These are phyloP conservation scores for Gerris lacustris DNA, from an alignment of 2,888 invertebrate genomes.

Conservation along the genomic window DNA sequence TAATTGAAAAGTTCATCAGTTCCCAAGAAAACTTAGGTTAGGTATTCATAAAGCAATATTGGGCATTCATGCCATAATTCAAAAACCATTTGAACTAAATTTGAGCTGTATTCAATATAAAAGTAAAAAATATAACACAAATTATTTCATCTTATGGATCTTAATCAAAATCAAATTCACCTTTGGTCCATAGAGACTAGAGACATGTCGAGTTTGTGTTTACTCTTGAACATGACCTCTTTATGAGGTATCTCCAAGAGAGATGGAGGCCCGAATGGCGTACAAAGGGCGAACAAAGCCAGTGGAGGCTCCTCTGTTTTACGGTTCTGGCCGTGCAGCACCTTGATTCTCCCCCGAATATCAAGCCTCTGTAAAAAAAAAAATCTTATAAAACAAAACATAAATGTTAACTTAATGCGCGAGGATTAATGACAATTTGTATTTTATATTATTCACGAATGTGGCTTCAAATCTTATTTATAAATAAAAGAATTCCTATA, in stretches of 20 bases:
- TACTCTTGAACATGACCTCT: conserved; percentile 99
- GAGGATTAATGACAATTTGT: neutral
- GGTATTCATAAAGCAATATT: no score
- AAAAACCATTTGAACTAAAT: no score
- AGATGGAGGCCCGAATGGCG: conserved; percentile 96
- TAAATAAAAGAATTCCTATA: no score
- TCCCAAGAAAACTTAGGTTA: no score
- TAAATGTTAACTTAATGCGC: neutral
- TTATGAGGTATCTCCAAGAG: conserved; percentile 93
- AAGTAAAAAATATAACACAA: no score
- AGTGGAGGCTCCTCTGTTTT: conserved; percentile 88
- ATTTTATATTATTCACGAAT: neutral
- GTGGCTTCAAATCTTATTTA: no score
- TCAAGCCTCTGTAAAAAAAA: conserved; percentile 68
- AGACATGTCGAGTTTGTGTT: conserved; percentile 93
- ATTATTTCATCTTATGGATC: no score
- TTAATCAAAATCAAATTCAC: conserved; percentile 37
- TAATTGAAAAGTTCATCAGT: no score
- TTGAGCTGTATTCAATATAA: no score
- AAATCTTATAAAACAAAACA: neutral
- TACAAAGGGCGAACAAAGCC: conserved; percentile 93
- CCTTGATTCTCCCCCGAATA: conserved; percentile 90
- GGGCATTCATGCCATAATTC: no score
- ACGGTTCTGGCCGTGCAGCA: conserved; percentile 90
- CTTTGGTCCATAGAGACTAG: conserved; percentile 95